These are phyloP conservation scores for Prolemur simus DNA, from an alignment of 2,113 vertebrate species.

Conservation along the genomic window DNA sequence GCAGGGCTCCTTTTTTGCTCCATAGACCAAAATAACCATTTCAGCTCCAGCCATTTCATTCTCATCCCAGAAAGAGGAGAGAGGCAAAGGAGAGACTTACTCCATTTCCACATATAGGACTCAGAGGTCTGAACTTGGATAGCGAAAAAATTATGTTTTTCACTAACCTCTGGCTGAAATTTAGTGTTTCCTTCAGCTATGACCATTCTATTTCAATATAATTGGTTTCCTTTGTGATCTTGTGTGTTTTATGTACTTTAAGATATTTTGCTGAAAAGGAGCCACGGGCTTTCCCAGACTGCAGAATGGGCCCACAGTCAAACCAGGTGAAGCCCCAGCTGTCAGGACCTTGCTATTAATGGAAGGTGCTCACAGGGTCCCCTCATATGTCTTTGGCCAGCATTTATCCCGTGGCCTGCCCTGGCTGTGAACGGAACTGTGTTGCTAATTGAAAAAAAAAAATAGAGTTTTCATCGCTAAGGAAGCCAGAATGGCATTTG, in stretches of 20 bases:
- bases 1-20: neutral
- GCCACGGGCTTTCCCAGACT: neutral
- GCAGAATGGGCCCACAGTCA: neutral
- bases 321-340: no score
- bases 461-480: neutral
- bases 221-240: neutral
- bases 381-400: fast-evolving
- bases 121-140: neutral
- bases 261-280: neutral
- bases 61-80: neutral
- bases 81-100: neutral
- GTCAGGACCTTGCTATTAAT: neutral
- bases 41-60: neutral
- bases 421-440: neutral
- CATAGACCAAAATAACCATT: neutral
- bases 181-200: neutral
- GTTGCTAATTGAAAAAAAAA: neutral
- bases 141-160: neutral
- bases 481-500: neutral
- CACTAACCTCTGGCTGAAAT: neutral
- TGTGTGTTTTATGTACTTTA: neutral
- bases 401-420: neutral
- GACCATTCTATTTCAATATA: neutral
- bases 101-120: neutral
- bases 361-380: neutral